Percentiles rank a stretch among this genome's conserved stretches.
Evolutionary conservation across 2,113 vertebrate genomes (phyloP).

Genomic region (Apaloderma vittatum): DNA sequence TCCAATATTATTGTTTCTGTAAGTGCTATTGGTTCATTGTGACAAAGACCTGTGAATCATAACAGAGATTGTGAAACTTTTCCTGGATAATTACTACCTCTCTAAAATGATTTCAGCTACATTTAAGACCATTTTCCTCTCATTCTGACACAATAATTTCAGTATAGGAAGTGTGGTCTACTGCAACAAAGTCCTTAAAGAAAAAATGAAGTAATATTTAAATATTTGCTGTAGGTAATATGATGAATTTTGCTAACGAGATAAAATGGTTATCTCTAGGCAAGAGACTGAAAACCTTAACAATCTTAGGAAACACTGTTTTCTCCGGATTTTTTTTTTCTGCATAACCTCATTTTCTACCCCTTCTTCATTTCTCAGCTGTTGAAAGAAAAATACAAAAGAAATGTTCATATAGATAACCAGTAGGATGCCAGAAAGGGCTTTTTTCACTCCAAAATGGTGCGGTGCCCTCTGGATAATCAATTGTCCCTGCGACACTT

Average conservation of each 20-base stretch:
- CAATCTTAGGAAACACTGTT: neutral
- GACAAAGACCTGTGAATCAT: neutral
- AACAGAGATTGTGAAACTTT: neutral
- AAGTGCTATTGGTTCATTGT: neutral
- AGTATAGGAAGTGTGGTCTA: neutral
- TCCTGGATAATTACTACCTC: neutral
- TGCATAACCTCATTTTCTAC: slow-evolving; percentile 54
- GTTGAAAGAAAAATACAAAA: slow-evolving; percentile 61
- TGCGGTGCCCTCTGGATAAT: slow-evolving; percentile 63
- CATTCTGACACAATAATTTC: neutral
- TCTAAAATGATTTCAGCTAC: neutral
- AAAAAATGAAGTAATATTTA: neutral
- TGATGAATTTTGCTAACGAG: neutral
- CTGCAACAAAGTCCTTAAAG: neutral
- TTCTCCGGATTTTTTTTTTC: neutral
- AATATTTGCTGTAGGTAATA: neutral
- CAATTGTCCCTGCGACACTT: slow-evolving; percentile 62
- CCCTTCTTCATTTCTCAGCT: slow-evolving; percentile 33
- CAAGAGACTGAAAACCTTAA: neutral
- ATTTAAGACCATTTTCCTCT: neutral
- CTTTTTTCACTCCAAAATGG: slow-evolving; percentile 50
- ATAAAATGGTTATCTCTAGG: neutral
- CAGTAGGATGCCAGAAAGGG: slow-evolving; percentile 28
- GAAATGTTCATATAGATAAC: slow-evolving; percentile 49
- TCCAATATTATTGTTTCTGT: neutral